Evolutionary conservation across 2,113 vertebrate species (phyloP).

Genomic region (Cercopithecus mona): DNA sequence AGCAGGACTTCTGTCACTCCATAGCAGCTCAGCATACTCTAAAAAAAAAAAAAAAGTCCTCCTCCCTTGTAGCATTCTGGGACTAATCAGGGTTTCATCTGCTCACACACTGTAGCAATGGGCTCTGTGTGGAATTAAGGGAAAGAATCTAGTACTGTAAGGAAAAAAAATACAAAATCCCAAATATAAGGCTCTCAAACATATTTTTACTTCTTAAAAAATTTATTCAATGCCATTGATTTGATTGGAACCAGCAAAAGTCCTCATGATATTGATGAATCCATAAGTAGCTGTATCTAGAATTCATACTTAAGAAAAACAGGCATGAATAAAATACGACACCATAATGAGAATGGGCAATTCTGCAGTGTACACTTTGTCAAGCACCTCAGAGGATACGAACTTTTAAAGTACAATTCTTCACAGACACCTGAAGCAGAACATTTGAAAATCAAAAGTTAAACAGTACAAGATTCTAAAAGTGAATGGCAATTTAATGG

Average conservation of each 20-base stretch:
- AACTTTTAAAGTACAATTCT: constrained; percentile 24
- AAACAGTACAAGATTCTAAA: not conserved
- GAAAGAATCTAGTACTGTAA: not conserved
- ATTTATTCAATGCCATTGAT: constrained; percentile 68
- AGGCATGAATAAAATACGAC: not conserved
- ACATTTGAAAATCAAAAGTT: not conserved
- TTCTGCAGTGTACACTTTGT: not conserved
- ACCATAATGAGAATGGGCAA: not conserved
- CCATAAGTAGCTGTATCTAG: not conserved
- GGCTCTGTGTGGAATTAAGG: not conserved
- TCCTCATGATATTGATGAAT: not conserved
- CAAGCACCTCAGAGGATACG: constrained; percentile 54
- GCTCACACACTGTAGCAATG: not conserved
- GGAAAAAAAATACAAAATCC: not conserved
- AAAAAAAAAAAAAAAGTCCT: not conserved
- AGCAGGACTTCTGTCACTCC: not conserved
- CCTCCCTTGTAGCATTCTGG: not conserved
- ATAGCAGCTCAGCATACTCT: not conserved
- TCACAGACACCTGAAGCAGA: not conserved
- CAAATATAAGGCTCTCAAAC: not conserved
- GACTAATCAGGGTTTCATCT: not conserved
- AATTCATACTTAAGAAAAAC: not conserved
- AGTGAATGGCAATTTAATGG: not conserved
- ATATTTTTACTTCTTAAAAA: not conserved
- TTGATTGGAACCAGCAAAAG: not conserved